Evolutionary conservation across 2,797 vertebrate species (phyloP).

Genomic region (Cheirogaleus major): DNA sequence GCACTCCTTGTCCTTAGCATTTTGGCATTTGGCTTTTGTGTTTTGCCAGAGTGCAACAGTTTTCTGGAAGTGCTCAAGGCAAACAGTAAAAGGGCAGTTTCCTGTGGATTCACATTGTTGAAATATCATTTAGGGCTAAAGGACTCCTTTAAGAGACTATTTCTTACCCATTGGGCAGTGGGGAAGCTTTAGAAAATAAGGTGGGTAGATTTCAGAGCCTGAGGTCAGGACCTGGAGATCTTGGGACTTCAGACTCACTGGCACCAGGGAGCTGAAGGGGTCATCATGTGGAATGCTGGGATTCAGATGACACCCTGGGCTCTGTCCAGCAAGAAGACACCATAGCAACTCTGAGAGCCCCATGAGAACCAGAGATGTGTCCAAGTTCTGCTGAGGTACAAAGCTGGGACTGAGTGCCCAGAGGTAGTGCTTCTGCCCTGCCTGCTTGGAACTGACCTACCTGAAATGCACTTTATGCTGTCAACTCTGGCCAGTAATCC

Average conservation of each 20-base stretch:
- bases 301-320: constrained; percentile 44
- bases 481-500: neutral
- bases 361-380: neutral
- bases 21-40: neutral
- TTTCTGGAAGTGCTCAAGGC: neutral
- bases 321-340: neutral
- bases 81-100: neutral
- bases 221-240: neutral
- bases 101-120: neutral
- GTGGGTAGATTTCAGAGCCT: neutral
- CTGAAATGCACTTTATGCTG: neutral
- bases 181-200: neutral
- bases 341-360: neutral
- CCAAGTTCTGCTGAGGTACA: neutral
- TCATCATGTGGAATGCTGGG: constrained; percentile 24
- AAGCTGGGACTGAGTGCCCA: neutral
- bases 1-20: neutral
- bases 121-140: neutral
- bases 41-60: neutral
- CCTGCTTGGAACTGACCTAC: fast-evolving
- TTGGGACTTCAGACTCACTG: constrained; percentile 54
- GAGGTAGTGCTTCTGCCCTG: neutral
- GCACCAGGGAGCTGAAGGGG: constrained; percentile 31
- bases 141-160: neutral
- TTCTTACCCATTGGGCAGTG: neutral